phyloP scores from a whole-genome alignment of 2,113 vertebrate species.

The Bos javanicus region DNA sequence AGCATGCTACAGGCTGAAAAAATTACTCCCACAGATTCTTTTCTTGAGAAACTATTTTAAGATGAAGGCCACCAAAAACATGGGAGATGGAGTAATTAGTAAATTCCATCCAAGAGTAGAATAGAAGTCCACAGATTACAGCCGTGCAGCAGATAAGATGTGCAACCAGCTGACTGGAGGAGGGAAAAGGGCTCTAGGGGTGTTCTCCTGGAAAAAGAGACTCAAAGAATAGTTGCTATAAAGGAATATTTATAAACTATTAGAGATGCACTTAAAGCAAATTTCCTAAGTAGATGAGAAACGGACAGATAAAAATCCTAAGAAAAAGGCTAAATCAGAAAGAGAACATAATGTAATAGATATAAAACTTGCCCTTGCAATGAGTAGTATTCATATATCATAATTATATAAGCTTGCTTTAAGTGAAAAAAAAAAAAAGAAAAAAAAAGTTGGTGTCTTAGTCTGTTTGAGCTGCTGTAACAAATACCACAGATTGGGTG shows the following conservation, averaged over 20 bases:
- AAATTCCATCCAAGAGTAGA: neutral
- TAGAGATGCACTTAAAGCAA: neutral
- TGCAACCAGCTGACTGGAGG: neutral
- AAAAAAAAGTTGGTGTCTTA: neutral
- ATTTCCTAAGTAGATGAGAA: neutral
- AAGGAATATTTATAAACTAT: neutral
- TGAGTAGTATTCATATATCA: neutral
- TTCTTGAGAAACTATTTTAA: neutral
- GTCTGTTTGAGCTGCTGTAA: neutral
- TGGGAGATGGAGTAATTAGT: neutral
- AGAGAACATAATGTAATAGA: neutral
- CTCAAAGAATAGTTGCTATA: neutral
- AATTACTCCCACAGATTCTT: neutral
- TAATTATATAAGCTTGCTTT: neutral
- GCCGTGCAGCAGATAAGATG: neutral
- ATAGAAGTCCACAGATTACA: neutral
- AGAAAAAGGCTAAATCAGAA: neutral
- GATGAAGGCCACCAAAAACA: neutral
- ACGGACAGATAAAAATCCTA: neutral
- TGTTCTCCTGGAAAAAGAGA: neutral
- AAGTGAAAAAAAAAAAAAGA: neutral
- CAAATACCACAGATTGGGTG: neutral
- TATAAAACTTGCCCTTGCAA: neutral
- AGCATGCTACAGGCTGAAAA: neutral
- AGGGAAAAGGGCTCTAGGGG: neutral